phyloP scores from a whole-genome alignment of 2,888 invertebrate species.

The Cheilosia scutellata region DNA sequence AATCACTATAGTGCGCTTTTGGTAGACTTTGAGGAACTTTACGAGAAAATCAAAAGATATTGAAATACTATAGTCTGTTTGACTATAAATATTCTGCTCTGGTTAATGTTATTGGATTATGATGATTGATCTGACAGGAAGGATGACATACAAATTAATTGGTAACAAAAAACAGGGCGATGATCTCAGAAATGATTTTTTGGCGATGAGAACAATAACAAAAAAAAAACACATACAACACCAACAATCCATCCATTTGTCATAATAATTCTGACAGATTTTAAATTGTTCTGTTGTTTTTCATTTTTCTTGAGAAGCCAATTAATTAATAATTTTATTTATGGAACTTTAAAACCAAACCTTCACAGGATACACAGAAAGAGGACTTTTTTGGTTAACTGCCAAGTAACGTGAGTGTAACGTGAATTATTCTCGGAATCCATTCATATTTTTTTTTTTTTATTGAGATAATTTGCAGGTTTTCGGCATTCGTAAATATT shows the following conservation, averaged over 20 bases:
- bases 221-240: no score
- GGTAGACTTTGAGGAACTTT: conserved; percentile 49
- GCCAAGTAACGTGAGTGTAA: no score
- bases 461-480: no score
- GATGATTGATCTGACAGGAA: conserved; percentile 43
- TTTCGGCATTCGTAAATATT: no score
- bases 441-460: no score
- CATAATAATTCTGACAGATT: conserved; percentile 10
- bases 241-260: not conserved
- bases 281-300: no score
- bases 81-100: not conserved
- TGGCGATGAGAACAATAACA: not conserved
- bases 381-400: no score
- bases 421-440: no score
- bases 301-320: no score
- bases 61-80: not conserved
- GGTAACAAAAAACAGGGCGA: conserved; percentile 28
- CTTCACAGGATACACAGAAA: no score
- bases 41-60: conserved; percentile 17
- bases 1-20: conserved; percentile 21
- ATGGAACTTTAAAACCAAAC: no score
- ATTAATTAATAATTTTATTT: no score
- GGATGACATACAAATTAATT: conserved; percentile 12
- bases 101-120: conserved; percentile 39
- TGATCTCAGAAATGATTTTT: conserved; percentile 48